Conservation (phyloP, 2,888 invertebrate species). For the Brachyptera putata region DNA sequence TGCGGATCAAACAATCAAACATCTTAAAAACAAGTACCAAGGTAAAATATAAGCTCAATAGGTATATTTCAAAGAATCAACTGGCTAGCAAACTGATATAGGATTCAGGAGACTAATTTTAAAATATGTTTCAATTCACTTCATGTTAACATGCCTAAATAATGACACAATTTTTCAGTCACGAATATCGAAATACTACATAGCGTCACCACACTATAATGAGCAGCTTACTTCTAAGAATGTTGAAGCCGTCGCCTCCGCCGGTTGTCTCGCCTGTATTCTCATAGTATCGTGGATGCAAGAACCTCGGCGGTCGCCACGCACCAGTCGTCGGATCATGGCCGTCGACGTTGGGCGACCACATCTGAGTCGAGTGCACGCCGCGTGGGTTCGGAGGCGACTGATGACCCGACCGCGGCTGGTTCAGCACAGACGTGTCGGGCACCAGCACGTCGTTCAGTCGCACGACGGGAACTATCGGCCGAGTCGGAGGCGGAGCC, state of each 20-base stretch:
- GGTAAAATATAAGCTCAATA: no score
- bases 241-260: conserved; percentile 12
- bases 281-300: conserved; percentile 27
- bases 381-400: conserved; percentile 32
- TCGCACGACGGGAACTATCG: conserved; percentile 53
- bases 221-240: not conserved
- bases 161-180: not conserved
- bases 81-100: no score
- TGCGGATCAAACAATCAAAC: not conserved
- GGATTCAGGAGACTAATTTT: no score
- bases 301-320: conserved; percentile 34
- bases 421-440: conserved; percentile 25
- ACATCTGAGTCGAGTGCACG: conserved; percentile 22
- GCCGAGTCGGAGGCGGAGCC: not conserved
- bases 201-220: no score
- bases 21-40: no score
- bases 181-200: no score
- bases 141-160: no score
- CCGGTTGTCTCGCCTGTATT: not conserved
- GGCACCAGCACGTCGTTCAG: conserved; percentile 54
- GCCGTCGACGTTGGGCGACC: not conserved
- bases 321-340: not conserved
- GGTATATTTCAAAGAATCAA: no score
- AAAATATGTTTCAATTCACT: no score
- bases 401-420: conserved; percentile 27